phyloP scores from a whole-genome alignment of 92 coral and sea anemone genomes.

The Actinernus sp. region DNA sequence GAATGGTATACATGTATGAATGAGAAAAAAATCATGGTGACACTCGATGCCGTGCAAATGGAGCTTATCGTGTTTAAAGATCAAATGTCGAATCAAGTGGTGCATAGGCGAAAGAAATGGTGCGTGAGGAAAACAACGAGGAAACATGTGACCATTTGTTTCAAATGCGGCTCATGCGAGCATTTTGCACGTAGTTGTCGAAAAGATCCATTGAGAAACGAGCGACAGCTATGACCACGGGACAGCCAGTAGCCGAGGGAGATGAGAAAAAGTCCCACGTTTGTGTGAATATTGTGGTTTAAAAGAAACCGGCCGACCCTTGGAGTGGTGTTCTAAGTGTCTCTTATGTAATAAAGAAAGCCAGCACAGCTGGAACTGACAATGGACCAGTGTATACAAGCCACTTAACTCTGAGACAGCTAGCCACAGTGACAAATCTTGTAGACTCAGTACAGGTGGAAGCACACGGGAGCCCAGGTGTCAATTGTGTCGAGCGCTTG shows the following conservation, averaged over 20 bases:
- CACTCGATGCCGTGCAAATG: background rate
- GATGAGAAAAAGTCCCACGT: slow-evolving; percentile 12
- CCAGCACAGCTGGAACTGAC: background rate
- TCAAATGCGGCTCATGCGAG: background rate
- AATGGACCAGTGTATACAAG: slow-evolving; percentile 1
- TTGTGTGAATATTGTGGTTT: slow-evolving; percentile 20
- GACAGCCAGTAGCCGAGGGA: slow-evolving; percentile 67
- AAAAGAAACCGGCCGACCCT: slow-evolving; percentile 17
- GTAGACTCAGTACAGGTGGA: slow-evolving; percentile 25
- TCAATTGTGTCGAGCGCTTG: slow-evolving; percentile 43
- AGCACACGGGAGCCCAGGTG: slow-evolving; percentile 66
- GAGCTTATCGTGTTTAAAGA: background rate
- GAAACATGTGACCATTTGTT: background rate
- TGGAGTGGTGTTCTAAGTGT: no score
- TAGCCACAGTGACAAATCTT: slow-evolving; percentile 36
- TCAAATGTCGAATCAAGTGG: background rate
- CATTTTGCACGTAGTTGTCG: background rate
- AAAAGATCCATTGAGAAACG: slow-evolving; percentile 54
- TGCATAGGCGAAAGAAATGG: background rate
- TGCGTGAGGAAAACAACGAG: background rate
- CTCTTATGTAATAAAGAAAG: background rate
- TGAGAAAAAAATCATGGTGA: background rate
- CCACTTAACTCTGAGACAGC: slow-evolving; percentile 20
- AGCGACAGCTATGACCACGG: slow-evolving; percentile 55
- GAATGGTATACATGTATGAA: background rate